These are phyloP conservation scores for Varanus komodoensis DNA, from an alignment of 2,113 vertebrate species.

Conservation along the genomic window DNA sequence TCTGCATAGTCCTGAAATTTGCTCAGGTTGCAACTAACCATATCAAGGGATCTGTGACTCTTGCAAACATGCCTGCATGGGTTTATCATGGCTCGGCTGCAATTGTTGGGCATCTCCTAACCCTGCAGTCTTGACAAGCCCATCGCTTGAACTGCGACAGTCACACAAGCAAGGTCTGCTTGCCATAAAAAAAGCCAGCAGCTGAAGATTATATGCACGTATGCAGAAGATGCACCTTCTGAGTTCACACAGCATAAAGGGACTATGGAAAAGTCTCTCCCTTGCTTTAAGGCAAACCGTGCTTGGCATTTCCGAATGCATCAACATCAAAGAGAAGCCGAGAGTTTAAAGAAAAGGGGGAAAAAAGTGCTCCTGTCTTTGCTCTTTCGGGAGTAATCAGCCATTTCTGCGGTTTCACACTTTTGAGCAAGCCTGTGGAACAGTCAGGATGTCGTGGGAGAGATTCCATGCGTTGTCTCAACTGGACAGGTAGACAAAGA, in stretches of 20 bases:
- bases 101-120: too few species aligned
- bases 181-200: neutral
- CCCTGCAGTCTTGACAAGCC: neutral
- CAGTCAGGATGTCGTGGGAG: neutral
- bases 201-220: neutral
- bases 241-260: fast-evolving
- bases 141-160: neutral
- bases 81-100: neutral
- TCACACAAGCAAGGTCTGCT: neutral
- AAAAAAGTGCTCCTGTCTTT: fast-evolving
- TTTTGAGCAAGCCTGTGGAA: too few species aligned
- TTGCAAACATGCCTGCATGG: neutral
- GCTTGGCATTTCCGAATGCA: neutral
- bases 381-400: conserved; percentile 9
- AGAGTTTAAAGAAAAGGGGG: neutral
- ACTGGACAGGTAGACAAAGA: neutral
- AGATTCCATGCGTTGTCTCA: neutral
- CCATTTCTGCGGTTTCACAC: fast-evolving
- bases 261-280: neutral
- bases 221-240: too few species aligned
- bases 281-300: neutral
- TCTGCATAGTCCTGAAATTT: neutral
- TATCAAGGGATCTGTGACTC: neutral
- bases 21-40: neutral
- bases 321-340: conserved; percentile 7